Evolutionary conservation across 1,140 invertebrate species (phyloP).

Genomic region (Pteromalus puparum): DNA sequence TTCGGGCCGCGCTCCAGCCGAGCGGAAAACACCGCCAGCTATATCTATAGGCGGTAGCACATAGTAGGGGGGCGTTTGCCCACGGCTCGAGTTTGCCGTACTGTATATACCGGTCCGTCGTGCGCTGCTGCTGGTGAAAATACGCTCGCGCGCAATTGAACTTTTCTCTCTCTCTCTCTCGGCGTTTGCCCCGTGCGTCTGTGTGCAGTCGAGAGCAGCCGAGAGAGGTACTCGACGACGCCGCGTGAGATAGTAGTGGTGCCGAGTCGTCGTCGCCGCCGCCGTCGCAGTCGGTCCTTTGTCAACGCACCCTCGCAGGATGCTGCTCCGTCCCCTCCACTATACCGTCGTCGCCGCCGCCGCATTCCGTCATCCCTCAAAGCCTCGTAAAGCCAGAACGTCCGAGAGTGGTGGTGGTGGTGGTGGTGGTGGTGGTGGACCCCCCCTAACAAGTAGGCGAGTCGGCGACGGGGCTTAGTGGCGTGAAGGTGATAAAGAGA

Average conservation of each 20-base stretch:
- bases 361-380: constrained; percentile 67
- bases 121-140: constrained; percentile 68
- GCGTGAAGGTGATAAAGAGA: constrained; percentile 37
- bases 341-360: constrained; percentile 50
- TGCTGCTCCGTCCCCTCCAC: constrained; percentile 69
- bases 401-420: neutral
- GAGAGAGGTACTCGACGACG: constrained; percentile 33
- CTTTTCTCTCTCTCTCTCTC: constrained; percentile 64
- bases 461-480: constrained; percentile 11
- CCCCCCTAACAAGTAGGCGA: constrained; percentile 18
- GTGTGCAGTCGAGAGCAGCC: neutral
- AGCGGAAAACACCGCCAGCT: constrained; percentile 1
- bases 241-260: neutral
- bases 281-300: constrained; percentile 72
- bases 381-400: constrained; percentile 52
- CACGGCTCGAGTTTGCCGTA: neutral
- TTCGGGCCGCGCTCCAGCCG: neutral
- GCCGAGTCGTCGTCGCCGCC: constrained; percentile 54
- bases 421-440: no score
- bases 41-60: neutral
- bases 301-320: constrained; percentile 70
- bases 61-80: neutral
- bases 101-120: constrained; percentile 17
- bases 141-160: constrained; percentile 72
- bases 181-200: constrained; percentile 39